Base-by-base conservation (phyloP, 2,888 invertebrate species). In the Cryptops parisi region DNA sequence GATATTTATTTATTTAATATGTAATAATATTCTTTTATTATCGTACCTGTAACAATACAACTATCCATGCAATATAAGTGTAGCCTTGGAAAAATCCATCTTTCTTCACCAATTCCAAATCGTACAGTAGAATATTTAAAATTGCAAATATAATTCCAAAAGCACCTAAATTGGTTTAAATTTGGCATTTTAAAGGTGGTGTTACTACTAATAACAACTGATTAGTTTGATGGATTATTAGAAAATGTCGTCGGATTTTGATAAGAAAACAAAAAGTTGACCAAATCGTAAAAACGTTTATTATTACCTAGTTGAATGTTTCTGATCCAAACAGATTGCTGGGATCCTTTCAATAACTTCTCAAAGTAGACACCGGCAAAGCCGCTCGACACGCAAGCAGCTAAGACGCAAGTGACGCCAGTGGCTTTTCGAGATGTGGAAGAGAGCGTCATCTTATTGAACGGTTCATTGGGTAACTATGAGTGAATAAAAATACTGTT, bases 281-380 rank as follows among this genome's bases (percentile, higher is more conserved):
- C n/a, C n/a, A n/a, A n/a, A n/a, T n/a, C n/a, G n/a, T n/a, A n/a
- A n/a, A n/a, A n/a, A n/a, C n/a, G n/a, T n/a, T n/a, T n/a, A n/a
- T n/a, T 45, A 63, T 57, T 56, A 71, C 73, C 70, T 40, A 76
- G 61, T 56, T 75, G 74, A 38, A 73, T 64, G 57, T 76, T 75
- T 47, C 73, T 59, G 44, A 72, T 68, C 70, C 73, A 71, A 21
- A 76, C 59, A 1, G 72, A 69, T 23, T 70, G 69, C 6, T 62
- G 56, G 2, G 64, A 60, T 15, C 66, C 65, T 61, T 75, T 76
- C 21, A 75, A 62, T n/a, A 75, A 66, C 58, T 72, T 72, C 61
- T 75, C 76, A 60, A 75, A 72, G 62, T 72, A 75, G 24, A 76
- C 74, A 2, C 75, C 75, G 17, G 74, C 70, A 63, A 75, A 76